Conservation (phyloP, 2,113 vertebrate species). For the Vulpes vulpes region DNA sequence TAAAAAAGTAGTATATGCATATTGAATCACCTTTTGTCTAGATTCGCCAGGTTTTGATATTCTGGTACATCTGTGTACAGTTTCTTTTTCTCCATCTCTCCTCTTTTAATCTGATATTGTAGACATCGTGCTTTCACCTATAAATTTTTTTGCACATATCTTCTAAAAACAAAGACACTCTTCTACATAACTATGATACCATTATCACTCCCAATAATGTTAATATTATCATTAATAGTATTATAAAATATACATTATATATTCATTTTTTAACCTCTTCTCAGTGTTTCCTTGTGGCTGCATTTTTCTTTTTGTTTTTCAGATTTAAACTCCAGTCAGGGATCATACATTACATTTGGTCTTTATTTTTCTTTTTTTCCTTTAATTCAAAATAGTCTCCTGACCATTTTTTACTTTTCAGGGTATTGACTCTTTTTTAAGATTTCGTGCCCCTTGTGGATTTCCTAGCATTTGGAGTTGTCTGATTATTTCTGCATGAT, state of each 20-base stretch:
- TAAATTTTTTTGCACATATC: not conserved
- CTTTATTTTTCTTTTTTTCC: not conserved
- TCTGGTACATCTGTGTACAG: not conserved
- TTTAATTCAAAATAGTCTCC: not conserved
- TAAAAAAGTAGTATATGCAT: not conserved
- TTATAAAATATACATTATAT: not conserved
- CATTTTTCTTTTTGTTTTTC: not conserved
- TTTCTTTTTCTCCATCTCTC: not conserved
- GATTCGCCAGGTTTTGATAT: not conserved
- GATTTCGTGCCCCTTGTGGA: not conserved
- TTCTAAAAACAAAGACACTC: not conserved
- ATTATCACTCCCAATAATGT: not conserved
- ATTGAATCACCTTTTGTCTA: not conserved
- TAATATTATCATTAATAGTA: not conserved
- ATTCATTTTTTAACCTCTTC: not conserved
- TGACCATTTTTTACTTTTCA: not conserved
- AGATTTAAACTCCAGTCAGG: not conserved
- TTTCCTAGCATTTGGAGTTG: not conserved
- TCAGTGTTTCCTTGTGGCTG: not conserved
- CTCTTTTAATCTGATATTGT: not conserved
- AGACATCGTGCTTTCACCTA: not conserved
- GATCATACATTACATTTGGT: not conserved
- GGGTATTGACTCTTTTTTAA: not conserved
- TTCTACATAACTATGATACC: not conserved
- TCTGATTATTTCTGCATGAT: not conserved